Percentiles rank a stretch among this genome's conserved stretches.
phyloP scores from a whole-genome alignment of 1,140 invertebrate species.

The Battus philenor region DNA sequence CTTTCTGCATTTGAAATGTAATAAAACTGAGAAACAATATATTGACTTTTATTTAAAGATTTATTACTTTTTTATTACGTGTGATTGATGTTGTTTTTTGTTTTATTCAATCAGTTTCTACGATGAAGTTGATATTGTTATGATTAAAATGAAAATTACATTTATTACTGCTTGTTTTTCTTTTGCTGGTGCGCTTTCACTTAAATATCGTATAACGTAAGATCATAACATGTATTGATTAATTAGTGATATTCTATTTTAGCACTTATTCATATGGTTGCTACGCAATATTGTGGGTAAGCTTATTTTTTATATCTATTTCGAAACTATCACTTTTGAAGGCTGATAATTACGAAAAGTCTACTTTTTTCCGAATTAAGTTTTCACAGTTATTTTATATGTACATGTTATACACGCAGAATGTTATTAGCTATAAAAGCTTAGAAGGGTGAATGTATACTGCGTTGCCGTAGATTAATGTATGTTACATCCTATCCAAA shows the following conservation, averaged over 20 bases:
- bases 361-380: too few relatives aligned
- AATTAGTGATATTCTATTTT: conserved; percentile 3
- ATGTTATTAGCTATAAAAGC: too few relatives aligned
- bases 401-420: too few relatives aligned
- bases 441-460: too few relatives aligned
- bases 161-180: background rate
- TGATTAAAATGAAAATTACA: background rate
- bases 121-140: background rate
- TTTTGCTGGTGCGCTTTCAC: background rate
- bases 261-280: conserved; percentile 6
- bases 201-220: background rate
- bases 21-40: too few relatives aligned
- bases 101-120: background rate
- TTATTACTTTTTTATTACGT: conserved; percentile 4
- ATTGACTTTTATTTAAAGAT: conserved; percentile 19
- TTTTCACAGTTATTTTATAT: too few relatives aligned
- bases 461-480: too few relatives aligned
- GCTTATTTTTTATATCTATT: conserved; percentile 2
- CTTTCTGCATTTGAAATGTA: too few relatives aligned
- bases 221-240: background rate
- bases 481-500: too few relatives aligned
- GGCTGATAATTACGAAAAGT: too few relatives aligned
- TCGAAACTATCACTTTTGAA: too few relatives aligned
- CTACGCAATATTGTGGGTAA: conserved; percentile 26
- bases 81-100: background rate